These are phyloP conservation scores for Apamea anceps DNA, from an alignment of 2,888 invertebrate species.

Conservation along the genomic window DNA sequence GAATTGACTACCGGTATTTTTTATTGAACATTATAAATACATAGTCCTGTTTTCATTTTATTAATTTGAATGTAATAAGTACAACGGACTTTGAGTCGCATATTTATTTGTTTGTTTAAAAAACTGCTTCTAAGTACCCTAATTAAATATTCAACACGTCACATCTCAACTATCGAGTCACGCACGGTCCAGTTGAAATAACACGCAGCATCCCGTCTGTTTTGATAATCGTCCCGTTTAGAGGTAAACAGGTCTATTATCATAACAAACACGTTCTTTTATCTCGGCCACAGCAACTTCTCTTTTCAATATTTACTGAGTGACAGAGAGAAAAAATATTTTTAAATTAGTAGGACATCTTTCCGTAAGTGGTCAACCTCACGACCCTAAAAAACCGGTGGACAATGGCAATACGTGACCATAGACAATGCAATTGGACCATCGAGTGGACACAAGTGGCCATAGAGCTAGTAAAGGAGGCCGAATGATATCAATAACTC, in stretches of 20 bases:
- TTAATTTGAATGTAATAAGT: slow-evolving; percentile 23
- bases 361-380: slow-evolving; percentile 42
- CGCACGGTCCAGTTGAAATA: slow-evolving; percentile 87
- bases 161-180: slow-evolving; percentile 70
- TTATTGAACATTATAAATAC: background rate
- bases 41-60: slow-evolving; percentile 10
- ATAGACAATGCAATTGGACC: slow-evolving; percentile 78
- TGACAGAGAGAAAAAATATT: slow-evolving; percentile 50
- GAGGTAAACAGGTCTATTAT: slow-evolving; percentile 71
- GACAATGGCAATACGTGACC: slow-evolving; percentile 85
- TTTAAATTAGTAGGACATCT: slow-evolving; percentile 39
- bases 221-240: slow-evolving; percentile 77
- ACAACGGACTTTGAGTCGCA: slow-evolving; percentile 8
- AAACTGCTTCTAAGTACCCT: slow-evolving; percentile 66
- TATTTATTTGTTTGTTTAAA: slow-evolving; percentile 58
- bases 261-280: slow-evolving; percentile 65
- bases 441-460: slow-evolving; percentile 65
- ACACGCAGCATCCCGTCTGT: slow-evolving; percentile 86
- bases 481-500: slow-evolving; percentile 74
- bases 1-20: slow-evolving; percentile 15
- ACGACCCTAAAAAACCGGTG: slow-evolving; percentile 40
- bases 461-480: slow-evolving; percentile 55
- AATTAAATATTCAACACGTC: slow-evolving; percentile 81
- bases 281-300: slow-evolving; percentile 52
- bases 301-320: slow-evolving; percentile 55